phyloP scores from a whole-genome alignment of 2,888 invertebrate genomes.

The Lasioglossum malachurum region DNA sequence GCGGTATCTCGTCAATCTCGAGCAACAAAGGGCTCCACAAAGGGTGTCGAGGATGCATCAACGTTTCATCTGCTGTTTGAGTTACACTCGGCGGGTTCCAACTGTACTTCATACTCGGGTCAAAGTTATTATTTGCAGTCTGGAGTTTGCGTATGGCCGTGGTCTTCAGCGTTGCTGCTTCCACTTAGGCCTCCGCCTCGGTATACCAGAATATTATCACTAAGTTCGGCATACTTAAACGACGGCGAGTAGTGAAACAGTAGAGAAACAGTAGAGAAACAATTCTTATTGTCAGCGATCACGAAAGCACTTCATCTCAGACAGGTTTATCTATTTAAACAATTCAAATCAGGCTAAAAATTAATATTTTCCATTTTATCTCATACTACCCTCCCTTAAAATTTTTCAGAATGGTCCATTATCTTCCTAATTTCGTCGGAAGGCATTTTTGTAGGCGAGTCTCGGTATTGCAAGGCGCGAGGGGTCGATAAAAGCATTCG shows the following conservation, averaged over 20 bases:
- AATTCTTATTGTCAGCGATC: neutral
- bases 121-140: constrained; percentile 29
- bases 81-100: constrained; percentile 23
- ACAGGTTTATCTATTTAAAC: no score
- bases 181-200: neutral
- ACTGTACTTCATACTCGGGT: constrained; percentile 14
- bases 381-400: no score
- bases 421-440: neutral
- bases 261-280: neutral
- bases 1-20: neutral
- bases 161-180: neutral
- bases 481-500: neutral
- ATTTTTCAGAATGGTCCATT: neutral
- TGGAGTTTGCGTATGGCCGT: constrained; percentile 15
- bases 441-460: neutral
- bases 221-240: neutral
- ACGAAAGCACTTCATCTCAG: neutral
- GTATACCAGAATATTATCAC: neutral
- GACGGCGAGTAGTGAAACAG: neutral
- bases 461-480: neutral
- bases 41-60: constrained; percentile 28
- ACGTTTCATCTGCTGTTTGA: constrained; percentile 30
- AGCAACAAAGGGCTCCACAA: neutral
- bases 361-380: neutral
- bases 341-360: neutral